These are phyloP conservation scores for Cryptoblepharus egeriae DNA, from an alignment of 2,797 vertebrate species.

Conservation along the genomic window DNA sequence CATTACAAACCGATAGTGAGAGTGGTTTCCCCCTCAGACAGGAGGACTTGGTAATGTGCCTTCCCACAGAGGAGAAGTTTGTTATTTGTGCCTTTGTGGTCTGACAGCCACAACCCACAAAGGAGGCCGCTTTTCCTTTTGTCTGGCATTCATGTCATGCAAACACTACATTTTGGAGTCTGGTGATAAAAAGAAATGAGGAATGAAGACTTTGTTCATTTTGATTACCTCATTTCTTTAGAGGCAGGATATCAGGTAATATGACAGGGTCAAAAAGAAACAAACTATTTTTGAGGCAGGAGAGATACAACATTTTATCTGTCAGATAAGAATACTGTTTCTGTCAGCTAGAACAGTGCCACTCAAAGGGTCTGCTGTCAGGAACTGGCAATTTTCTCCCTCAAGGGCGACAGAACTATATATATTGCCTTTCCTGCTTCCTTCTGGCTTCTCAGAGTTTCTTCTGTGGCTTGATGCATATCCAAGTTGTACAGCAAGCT, in stretches of 20 bases:
- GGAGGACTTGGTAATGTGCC: neutral
- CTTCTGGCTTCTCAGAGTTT: too few species aligned
- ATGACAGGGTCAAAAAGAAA: slow-evolving; percentile 38
- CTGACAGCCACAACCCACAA: slow-evolving; percentile 43
- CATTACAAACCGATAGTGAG: slow-evolving; percentile 44
- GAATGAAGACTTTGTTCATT: slow-evolving; percentile 34
- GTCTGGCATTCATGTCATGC: slow-evolving; percentile 35
- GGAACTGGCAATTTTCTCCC: too few species aligned
- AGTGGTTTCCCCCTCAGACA: slow-evolving; percentile 18
- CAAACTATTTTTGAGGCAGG: slow-evolving; percentile 20
- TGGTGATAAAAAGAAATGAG: slow-evolving; percentile 40
- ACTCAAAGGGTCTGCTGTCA: too few species aligned
- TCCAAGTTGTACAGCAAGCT: too few species aligned
- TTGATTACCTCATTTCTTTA: slow-evolving; percentile 31
- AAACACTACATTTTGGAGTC: slow-evolving; percentile 44
- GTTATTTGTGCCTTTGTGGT: slow-evolving; percentile 40
- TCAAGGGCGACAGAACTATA: too few species aligned
- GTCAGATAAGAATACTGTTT: slow-evolving; percentile 17
- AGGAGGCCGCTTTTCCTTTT: slow-evolving; percentile 35
- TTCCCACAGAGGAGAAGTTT: neutral
- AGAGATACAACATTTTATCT: slow-evolving; percentile 20
- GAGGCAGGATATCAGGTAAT: slow-evolving; percentile 37
- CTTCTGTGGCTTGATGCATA: too few species aligned
- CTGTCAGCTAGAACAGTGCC: slow-evolving; percentile 24
- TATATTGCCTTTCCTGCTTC: too few species aligned